A percentile compares a stretch with the other conserved stretches of the same genome.
Evolutionary conservation across 2,797 vertebrate species (phyloP).

Genomic region (Sebastes matsubarae): DNA sequence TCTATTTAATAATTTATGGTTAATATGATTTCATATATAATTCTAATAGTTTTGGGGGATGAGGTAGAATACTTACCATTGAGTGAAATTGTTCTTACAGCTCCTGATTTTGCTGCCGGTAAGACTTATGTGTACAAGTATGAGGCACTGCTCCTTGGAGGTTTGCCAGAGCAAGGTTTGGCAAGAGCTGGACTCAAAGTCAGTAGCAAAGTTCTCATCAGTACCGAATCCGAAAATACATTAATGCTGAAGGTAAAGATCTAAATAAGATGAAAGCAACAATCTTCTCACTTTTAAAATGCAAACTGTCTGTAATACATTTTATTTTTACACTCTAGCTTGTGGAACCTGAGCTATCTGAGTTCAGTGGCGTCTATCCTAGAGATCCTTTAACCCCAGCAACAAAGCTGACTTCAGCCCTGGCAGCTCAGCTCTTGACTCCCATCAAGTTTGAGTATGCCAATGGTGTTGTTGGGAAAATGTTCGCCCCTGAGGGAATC

Average conservation of each 20-base stretch:
- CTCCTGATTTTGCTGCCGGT: conserved; percentile 70
- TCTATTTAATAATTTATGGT: background rate
- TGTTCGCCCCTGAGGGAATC: conserved; percentile 74
- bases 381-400: conserved; percentile 71
- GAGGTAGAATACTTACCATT: background rate
- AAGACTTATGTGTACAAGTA: conserved; percentile 83
- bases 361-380: conserved; percentile 83
- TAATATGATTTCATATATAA: background rate
- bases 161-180: conserved; percentile 80
- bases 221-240: conserved; percentile 67
- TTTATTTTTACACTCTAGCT: conserved; percentile 63
- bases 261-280: background rate
- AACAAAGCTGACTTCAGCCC: conserved; percentile 71
- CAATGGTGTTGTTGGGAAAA: conserved; percentile 74
- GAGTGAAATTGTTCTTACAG: conserved; percentile 51
- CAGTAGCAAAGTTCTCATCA: conserved; percentile 84
- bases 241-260: conserved; percentile 82
- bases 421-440: conserved; percentile 72
- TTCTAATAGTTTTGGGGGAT: background rate
- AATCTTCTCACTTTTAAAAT: background rate
- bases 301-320: background rate
- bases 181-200: conserved; percentile 84
- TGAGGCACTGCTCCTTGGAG: conserved; percentile 74
- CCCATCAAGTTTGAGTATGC: conserved; percentile 84
- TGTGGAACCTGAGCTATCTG: conserved; percentile 71